These are phyloP conservation scores for Dromiciops gliroides DNA, from an alignment of 2,113 vertebrate species.

Conservation along the genomic window DNA sequence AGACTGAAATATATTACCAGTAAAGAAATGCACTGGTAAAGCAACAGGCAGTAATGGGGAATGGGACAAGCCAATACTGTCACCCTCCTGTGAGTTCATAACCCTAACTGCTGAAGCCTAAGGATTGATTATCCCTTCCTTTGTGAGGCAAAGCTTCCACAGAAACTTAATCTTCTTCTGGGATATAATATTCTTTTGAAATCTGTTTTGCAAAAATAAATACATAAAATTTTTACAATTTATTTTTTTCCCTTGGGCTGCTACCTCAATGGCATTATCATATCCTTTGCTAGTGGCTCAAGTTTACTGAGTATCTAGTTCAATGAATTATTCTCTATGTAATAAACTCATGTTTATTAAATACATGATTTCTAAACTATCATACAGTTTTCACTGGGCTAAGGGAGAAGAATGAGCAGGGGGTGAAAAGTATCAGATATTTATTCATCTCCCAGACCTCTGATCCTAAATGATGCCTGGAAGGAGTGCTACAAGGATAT, in stretches of 20 bases:
- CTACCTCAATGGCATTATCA: neutral
- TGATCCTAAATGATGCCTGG: neutral
- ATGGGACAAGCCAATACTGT: neutral
- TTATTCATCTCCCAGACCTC: neutral
- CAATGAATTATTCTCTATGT: neutral
- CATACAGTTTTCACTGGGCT: neutral
- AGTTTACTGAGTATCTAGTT: neutral
- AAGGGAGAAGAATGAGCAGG: neutral
- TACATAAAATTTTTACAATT: neutral
- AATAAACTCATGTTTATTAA: neutral
- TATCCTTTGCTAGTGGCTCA: neutral
- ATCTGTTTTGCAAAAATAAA: neutral
- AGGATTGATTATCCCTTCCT: neutral
- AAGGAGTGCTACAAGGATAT: neutral
- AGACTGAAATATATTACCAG: neutral
- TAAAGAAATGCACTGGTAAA: neutral
- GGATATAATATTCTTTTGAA: neutral
- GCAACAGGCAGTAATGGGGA: neutral
- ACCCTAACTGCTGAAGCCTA: neutral
- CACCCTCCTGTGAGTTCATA: neutral
- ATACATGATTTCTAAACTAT: neutral
- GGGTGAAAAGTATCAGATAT: neutral
- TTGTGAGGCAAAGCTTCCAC: neutral
- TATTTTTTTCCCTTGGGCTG: neutral
- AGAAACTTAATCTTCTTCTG: neutral